Base-by-base conservation (phyloP, 2,113 vertebrate species). In the Ovibos moschatus region DNA sequence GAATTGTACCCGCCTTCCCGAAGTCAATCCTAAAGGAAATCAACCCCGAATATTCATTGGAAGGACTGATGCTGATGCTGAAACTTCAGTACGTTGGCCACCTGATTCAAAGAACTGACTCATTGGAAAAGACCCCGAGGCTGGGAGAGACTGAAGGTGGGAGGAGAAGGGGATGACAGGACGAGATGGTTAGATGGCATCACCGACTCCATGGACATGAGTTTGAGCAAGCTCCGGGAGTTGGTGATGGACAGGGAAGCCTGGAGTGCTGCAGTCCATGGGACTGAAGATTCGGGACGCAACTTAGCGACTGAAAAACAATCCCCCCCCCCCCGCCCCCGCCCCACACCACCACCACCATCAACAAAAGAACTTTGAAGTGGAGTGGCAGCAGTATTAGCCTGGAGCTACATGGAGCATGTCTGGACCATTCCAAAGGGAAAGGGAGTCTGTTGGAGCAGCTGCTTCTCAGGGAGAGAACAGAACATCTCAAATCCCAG, bases 291-390 rank as follows among this genome's bases (percentile, higher is more conserved):
- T 36, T 71, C 2, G 5, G 67, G 10, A 13, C n/a, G 40, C n/a
- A 13, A 23, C n/a, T n/a, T n/a, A n/a, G n/a, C n/a, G n/a, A n/a
- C 67, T 71, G 67, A 71, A 40, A 21, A 40, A 71, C 19, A 23
- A 40, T 71, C 0, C 0, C n/a, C 19, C n/a, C 4, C n/a, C 10
- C 6, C n/a, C n/a, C 47, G 2, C 9, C 2, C 2, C 2, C 45
- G n/a, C n/a, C n/a, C 1, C 43, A 45, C 45, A 45, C 45, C 47
- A n/a, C 23, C n/a, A 71, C n/a, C n/a, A 71, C 0, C 33, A 19
- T 0, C 27, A 23, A 10, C 17, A 71, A 16, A 13, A 60, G 15
- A 94, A 87, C 27, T 57, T 25, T 6, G 81, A 50, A 57, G 43
- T 17, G 6, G 17, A 53, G 10, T 3, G 47, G 45, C 57, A 40